phyloP scores from a whole-genome alignment of 2,888 invertebrate species.

The Rhagium mordax region DNA sequence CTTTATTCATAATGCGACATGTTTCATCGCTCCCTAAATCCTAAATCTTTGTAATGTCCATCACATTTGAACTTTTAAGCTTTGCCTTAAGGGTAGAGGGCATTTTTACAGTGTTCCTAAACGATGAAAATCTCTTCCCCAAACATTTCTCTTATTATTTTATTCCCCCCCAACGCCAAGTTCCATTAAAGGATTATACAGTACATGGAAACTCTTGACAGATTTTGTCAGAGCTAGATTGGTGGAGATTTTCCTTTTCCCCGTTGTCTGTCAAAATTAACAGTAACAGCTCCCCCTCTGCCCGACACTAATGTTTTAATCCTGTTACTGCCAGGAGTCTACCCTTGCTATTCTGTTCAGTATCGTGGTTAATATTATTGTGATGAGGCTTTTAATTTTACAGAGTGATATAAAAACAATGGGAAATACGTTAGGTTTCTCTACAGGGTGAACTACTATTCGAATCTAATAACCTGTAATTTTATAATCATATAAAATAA shows the following conservation, averaged over 20 bases:
- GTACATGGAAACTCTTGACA: constrained; percentile 50
- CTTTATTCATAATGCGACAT: constrained; percentile 1
- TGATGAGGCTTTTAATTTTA: constrained; percentile 4
- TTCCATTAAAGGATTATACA: constrained; percentile 57
- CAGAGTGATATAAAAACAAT: background rate
- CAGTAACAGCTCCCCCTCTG: constrained; percentile 46
- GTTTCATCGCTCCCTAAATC: background rate
- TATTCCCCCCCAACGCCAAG: constrained; percentile 42
- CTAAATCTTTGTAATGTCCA: constrained; percentile 27
- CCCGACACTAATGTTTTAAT: constrained; percentile 51
- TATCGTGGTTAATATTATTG: constrained; percentile 29
- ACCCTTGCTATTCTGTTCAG: constrained; percentile 23
- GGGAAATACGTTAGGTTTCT: no score
- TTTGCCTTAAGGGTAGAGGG: background rate
- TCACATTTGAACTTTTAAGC: constrained; percentile 24
- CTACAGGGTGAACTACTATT: no score
- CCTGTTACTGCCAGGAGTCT: constrained; percentile 46
- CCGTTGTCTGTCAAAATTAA: constrained; percentile 55
- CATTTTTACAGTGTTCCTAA: constrained; percentile 35
- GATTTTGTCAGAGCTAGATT: constrained; percentile 48
- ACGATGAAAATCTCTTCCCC: constrained; percentile 44
- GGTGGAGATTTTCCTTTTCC: constrained; percentile 45
- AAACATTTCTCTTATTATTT: constrained; percentile 47
- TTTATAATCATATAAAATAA: no score
- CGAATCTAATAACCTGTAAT: no score